Conservation (phyloP, 2,797 vertebrate species). For the Myiothlypis chrysogaster region DNA sequence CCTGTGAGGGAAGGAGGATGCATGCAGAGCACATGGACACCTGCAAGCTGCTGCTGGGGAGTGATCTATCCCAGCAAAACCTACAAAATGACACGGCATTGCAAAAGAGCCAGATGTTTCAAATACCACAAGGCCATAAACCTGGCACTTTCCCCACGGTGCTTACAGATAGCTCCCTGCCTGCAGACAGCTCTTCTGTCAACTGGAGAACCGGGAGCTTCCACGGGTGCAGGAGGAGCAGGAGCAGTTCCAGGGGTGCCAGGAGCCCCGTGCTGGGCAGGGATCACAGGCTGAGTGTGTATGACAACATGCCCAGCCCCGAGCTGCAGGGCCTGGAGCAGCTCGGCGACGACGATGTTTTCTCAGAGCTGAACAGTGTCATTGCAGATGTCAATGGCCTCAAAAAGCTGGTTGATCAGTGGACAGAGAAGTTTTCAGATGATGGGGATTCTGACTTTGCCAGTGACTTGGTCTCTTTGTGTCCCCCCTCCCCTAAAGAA, state of each 20-base stretch:
- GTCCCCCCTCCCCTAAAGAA: slow-evolving; percentile 74
- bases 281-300: slow-evolving; percentile 81
- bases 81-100: slow-evolving; percentile 77
- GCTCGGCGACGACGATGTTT: slow-evolving; percentile 76
- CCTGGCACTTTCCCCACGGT: slow-evolving; percentile 87
- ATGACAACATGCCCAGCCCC: slow-evolving; percentile 82
- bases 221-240: slow-evolving; percentile 76
- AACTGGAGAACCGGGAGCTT: slow-evolving; percentile 89
- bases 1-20: slow-evolving; percentile 67
- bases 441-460: slow-evolving; percentile 76
- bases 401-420: slow-evolving; percentile 81
- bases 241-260: slow-evolving; percentile 6
- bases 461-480: slow-evolving; percentile 71
- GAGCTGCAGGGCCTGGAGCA: slow-evolving; percentile 25
- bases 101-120: slow-evolving; percentile 75
- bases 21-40: slow-evolving; percentile 50
- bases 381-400: slow-evolving; percentile 84
- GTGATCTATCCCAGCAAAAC: slow-evolving; percentile 73
- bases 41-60: slow-evolving; percentile 23
- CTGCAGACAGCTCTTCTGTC: slow-evolving; percentile 72
- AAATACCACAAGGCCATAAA: slow-evolving; percentile 84
- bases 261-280: not conserved
- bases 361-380: slow-evolving; percentile 83
- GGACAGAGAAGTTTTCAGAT: slow-evolving; percentile 82
- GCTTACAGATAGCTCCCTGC: slow-evolving; percentile 73